These are phyloP conservation scores for Sipha maydis DNA, from an alignment of 2,888 invertebrate species.

Conservation along the genomic window DNA sequence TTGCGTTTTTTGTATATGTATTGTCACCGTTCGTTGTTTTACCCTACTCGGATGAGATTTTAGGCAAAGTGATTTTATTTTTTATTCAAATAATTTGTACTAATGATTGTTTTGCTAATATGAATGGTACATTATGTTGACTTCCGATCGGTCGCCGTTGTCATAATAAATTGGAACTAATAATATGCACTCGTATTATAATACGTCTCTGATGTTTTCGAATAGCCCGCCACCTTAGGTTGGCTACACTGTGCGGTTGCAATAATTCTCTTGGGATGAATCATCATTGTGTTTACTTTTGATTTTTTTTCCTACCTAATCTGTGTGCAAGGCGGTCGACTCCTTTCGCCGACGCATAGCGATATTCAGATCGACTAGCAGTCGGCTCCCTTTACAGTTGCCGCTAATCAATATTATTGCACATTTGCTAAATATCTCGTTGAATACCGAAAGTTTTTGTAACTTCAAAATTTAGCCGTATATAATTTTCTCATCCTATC, in stretches of 20 bases:
- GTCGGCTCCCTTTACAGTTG: not conserved
- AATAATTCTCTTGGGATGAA: not conserved
- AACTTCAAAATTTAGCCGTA: not conserved
- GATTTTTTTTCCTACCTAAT: slow-evolving; percentile 31
- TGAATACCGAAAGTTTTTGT: not conserved
- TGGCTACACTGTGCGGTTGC: slow-evolving; percentile 28
- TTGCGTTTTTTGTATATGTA: no score
- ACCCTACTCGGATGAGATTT: no score
- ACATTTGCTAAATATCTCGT: not conserved
- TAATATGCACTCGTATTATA: no score
- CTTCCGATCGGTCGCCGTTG: not conserved
- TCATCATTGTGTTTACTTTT: slow-evolving; percentile 37
- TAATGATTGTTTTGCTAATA: no score
- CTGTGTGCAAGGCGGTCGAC: not conserved
- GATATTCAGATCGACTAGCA: not conserved
- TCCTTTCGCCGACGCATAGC: not conserved
- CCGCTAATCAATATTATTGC: not conserved
- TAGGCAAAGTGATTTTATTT: no score
- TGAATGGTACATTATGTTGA: no score
- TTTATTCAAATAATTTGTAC: no score
- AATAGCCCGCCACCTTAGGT: slow-evolving; percentile 1
- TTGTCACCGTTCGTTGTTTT: no score
- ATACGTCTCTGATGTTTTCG: not conserved
- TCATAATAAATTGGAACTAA: not conserved
- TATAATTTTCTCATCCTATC: not conserved